Percentiles rank a stretch among this genome's conserved stretches.
phyloP scores from a whole-genome alignment of 2,113 vertebrate genomes.

The Heteronetta atricapilla region DNA sequence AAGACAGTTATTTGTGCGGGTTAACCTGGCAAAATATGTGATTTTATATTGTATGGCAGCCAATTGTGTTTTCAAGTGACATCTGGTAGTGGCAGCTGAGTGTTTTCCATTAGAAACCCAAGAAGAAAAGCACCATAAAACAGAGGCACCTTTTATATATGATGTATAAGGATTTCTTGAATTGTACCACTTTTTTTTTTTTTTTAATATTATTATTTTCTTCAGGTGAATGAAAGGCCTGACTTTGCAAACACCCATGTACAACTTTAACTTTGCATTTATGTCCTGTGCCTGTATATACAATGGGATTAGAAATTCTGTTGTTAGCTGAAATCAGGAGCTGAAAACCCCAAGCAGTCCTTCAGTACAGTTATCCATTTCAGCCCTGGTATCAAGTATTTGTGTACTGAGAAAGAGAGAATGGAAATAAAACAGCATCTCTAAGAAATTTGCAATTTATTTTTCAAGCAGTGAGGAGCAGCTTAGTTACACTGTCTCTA shows the following conservation, averaged over 20 bases:
- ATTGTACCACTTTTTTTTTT: neutral
- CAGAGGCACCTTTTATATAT: neutral
- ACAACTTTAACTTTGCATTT: neutral
- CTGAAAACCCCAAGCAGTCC: neutral
- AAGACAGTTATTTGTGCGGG: neutral
- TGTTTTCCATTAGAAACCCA: neutral
- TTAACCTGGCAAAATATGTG: neutral
- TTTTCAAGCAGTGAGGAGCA: conserved; percentile 42
- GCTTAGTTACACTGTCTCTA: conserved; percentile 56
- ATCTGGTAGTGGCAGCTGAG: neutral
- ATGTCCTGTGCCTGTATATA: too few relatives aligned
- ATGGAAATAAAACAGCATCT: neutral
- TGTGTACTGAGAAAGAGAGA: neutral
- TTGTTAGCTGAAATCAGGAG: neutral
- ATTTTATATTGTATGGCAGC: neutral
- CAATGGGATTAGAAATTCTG: neutral
- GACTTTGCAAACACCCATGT: neutral
- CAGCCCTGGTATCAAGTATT: neutral
- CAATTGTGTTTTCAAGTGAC: neutral
- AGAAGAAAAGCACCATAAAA: neutral
- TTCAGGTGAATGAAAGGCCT: neutral
- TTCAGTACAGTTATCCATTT: neutral
- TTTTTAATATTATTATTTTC: neutral
- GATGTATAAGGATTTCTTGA: neutral
- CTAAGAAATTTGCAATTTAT: conserved; percentile 37